A percentile compares a stretch with the other conserved stretches of the same genome.
phyloP scores from a whole-genome alignment of 2,888 invertebrate species.

The Chalcosyrphus nemorum region DNA sequence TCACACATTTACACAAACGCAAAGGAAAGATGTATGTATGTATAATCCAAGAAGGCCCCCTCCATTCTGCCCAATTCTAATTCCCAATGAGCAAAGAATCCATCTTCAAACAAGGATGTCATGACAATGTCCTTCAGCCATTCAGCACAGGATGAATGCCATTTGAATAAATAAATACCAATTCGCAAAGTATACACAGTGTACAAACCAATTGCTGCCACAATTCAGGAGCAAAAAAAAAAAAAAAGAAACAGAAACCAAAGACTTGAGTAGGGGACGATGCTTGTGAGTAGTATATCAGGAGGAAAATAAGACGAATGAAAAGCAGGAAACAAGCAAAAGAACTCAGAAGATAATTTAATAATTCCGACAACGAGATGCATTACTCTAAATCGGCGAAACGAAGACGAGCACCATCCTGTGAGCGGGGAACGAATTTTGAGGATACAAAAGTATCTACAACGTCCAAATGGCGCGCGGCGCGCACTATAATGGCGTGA shows the following conservation, averaged over 20 bases:
- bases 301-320: constrained; percentile 12
- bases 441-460: constrained; percentile 15
- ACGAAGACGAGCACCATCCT: constrained; percentile 18
- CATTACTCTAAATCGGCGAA: constrained; percentile 39
- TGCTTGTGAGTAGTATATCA: background rate
- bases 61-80: constrained; percentile 36
- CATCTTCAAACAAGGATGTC: constrained; percentile 58
- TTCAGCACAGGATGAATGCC: constrained; percentile 53
- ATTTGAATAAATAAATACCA: constrained; percentile 71
- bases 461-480: background rate
- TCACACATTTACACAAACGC: background rate
- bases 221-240: constrained; percentile 10
- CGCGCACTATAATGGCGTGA: background rate
- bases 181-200: constrained; percentile 53
- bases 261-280: background rate
- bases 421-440: constrained; percentile 35
- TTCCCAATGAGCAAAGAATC: constrained; percentile 47
- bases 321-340: constrained; percentile 23
- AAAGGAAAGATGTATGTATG: too few species aligned
- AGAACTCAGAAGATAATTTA: constrained; percentile 52
- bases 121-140: constrained; percentile 64
- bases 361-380: constrained; percentile 43
- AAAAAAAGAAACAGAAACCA: background rate
- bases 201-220: constrained; percentile 44
- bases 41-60: constrained; percentile 5